Percentiles rank a stretch among this genome's conserved stretches.
These are phyloP conservation scores for Aphidius ervi DNA, from an alignment of 1,140 invertebrate species.

Conservation along the genomic window DNA sequence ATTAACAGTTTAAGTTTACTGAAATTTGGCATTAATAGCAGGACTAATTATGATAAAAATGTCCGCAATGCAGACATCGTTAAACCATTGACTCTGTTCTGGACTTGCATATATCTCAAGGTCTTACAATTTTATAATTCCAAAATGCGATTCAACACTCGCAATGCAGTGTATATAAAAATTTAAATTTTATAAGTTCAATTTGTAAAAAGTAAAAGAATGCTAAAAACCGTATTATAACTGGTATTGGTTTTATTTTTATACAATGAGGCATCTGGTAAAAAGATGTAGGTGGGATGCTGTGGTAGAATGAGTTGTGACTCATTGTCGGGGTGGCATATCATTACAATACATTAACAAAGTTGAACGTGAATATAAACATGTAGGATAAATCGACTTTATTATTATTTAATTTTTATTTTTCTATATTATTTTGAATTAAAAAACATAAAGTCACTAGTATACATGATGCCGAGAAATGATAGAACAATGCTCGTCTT, in stretches of 20 bases:
- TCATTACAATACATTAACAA: constrained; percentile 45
- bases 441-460: too few relatives aligned
- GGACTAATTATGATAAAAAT: constrained; percentile 20
- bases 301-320: constrained; percentile 41
- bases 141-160: constrained; percentile 16
- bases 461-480: too few relatives aligned
- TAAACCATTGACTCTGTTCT: constrained; percentile 6
- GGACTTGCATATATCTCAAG: constrained; percentile 7
- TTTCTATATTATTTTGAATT: too few relatives aligned
- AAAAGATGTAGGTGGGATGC: constrained; percentile 35
- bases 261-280: constrained; percentile 4
- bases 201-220: not conserved
- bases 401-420: too few relatives aligned
- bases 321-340: constrained; percentile 48
- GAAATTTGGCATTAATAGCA: not conserved
- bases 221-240: not conserved
- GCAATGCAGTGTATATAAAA: constrained; percentile 24
- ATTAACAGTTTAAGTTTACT: not conserved
- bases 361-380: constrained; percentile 4
- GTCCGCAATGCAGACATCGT: constrained; percentile 24
- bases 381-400: too few relatives aligned
- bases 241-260: not conserved
- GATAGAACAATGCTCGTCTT: too few relatives aligned
- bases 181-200: too few relatives aligned
- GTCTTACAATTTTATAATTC: constrained; percentile 19